Conservation (phyloP, 2,797 vertebrate genomes). For the Phrynocephalus forsythii region DNA sequence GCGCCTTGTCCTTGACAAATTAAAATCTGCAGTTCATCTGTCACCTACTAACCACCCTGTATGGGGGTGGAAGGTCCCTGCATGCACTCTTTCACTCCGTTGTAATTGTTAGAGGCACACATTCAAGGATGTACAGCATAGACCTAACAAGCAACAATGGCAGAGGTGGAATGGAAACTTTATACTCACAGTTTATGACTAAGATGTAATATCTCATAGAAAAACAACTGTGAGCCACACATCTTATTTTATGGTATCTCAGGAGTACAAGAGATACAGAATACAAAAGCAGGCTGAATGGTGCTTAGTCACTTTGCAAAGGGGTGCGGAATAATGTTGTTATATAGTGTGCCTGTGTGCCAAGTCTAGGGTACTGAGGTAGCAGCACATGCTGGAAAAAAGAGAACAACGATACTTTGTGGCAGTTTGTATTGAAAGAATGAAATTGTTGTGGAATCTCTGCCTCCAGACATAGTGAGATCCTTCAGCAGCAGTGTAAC, state of each 20-base stretch:
- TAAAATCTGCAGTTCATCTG: not conserved
- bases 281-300: not conserved
- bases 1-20: not conserved
- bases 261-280: not conserved
- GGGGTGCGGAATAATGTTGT: not conserved
- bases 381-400: not conserved
- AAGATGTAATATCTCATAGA: not conserved
- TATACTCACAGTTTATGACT: not conserved
- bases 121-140: not conserved
- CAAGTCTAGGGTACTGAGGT: not conserved
- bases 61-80: not conserved
- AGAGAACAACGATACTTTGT: not conserved
- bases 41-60: not conserved
- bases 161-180: not conserved
- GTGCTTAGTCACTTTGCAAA: not conserved
- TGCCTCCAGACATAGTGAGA: not conserved
- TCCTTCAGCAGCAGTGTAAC: not conserved
- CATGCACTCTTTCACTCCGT: not conserved
- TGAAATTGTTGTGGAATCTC: not conserved
- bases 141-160: not conserved
- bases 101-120: not conserved
- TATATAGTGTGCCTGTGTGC: not conserved
- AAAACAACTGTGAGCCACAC: conserved; percentile 3
- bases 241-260: not conserved
- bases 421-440: not conserved